These are phyloP conservation scores for Sminthurides aquaticus DNA, from an alignment of 2,888 invertebrate genomes.

Conservation along the genomic window DNA sequence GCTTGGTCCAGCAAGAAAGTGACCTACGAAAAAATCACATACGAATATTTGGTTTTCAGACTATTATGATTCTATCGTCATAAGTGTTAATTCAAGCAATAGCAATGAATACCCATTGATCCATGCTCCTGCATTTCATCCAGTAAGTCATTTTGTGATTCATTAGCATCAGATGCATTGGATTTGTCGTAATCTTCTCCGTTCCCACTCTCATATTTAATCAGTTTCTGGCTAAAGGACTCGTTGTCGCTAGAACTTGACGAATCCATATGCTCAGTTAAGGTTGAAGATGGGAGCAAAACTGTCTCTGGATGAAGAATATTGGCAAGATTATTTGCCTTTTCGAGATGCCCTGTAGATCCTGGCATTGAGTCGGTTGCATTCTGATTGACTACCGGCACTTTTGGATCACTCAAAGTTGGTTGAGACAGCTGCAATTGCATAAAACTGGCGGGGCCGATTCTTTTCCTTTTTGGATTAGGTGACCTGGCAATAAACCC, in stretches of 20 bases:
- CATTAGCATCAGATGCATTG: background rate
- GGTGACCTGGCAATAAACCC: background rate
- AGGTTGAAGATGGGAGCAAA: background rate
- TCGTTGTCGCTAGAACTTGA: background rate
- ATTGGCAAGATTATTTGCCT: too few relatives aligned
- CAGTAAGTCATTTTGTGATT: too few relatives aligned
- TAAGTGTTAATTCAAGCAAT: too few relatives aligned
- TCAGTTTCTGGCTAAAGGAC: background rate
- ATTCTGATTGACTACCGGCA: too few relatives aligned
- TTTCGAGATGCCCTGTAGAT: too few relatives aligned
- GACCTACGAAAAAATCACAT: background rate
- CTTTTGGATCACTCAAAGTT: too few relatives aligned
- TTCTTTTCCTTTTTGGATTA: background rate
- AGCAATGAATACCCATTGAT: too few relatives aligned
- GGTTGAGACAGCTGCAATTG: background rate
- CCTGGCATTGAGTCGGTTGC: too few relatives aligned
- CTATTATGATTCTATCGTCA: too few relatives aligned
- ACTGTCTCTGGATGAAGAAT: background rate
- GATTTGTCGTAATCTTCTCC: background rate
- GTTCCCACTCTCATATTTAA: background rate
- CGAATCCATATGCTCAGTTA: background rate
- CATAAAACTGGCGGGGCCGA: background rate
- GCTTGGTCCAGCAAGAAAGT: background rate
- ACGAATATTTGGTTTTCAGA: too few relatives aligned
- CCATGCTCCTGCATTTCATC: too few relatives aligned